phyloP scores from a whole-genome alignment of 2,888 invertebrate genomes.

The Chelonus formosanus region DNA sequence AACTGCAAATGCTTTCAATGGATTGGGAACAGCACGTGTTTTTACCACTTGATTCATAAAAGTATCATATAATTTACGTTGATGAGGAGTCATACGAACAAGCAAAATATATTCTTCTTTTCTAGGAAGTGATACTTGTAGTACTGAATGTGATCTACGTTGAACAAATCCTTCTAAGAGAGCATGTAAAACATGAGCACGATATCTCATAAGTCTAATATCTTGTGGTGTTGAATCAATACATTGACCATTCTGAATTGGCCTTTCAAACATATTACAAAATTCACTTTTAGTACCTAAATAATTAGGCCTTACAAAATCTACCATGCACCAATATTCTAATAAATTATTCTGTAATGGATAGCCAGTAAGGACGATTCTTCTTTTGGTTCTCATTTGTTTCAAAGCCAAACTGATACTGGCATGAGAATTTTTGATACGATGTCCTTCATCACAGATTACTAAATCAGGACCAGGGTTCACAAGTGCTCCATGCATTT shows the following conservation, averaged over 20 bases:
- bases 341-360: slow-evolving; percentile 97
- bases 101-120: slow-evolving; percentile 95
- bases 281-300: slow-evolving; percentile 97
- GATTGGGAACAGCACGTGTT: slow-evolving; percentile 89
- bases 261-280: slow-evolving; percentile 97
- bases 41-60: slow-evolving; percentile 94
- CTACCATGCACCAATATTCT: slow-evolving; percentile 99
- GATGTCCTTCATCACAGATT: slow-evolving; percentile 96
- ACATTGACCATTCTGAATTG: slow-evolving; percentile 98
- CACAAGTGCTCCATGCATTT: slow-evolving; percentile 84
- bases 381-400: slow-evolving; percentile 90
- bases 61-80: slow-evolving; percentile 88
- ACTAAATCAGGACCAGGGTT: slow-evolving; percentile 93
- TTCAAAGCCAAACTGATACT: slow-evolving; percentile 95
- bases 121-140: slow-evolving; percentile 90
- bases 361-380: slow-evolving; percentile 97
- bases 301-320: slow-evolving; percentile 97
- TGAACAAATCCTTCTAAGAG: slow-evolving; percentile 96
- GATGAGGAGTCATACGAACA: slow-evolving; percentile 86
- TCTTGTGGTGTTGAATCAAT: slow-evolving; percentile 96
- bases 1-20: slow-evolving; percentile 96
- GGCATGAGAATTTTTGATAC: slow-evolving; percentile 98
- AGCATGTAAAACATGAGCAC: slow-evolving; percentile 96
- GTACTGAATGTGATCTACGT: slow-evolving; percentile 89
- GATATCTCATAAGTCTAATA: slow-evolving; percentile 90